phyloP scores from a whole-genome alignment of 2,113 vertebrate genomes.

The Antidorcas marsupialis region DNA sequence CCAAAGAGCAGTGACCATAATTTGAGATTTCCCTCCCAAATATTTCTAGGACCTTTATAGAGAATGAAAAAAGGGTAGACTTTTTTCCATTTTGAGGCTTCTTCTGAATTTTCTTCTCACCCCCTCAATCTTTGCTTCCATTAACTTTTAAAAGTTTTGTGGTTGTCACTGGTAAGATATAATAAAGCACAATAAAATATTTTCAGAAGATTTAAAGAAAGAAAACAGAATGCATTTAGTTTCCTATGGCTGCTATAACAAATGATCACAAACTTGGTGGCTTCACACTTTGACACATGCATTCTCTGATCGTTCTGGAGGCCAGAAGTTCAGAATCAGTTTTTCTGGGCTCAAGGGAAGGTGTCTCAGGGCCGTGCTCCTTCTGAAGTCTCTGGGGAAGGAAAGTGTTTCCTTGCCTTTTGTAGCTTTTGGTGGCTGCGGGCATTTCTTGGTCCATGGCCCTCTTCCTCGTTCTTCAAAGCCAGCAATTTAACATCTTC shows the following conservation, averaged over 20 bases:
- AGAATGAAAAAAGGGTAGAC: not conserved
- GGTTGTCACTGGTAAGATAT: not conserved
- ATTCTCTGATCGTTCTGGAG: not conserved
- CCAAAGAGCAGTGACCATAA: not conserved
- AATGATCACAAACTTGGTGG: not conserved
- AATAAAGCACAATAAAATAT: not conserved
- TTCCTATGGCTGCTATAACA: not conserved
- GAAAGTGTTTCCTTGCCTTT: not conserved
- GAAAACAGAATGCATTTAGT: not conserved
- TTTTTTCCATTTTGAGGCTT: not conserved
- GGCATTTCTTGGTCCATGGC: not conserved
- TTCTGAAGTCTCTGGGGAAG: not conserved
- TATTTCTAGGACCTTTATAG: not conserved
- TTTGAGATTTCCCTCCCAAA: not conserved
- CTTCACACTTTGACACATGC: not conserved
- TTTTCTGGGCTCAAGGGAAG: not conserved
- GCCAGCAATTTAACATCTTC: not conserved
- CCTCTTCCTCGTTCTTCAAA: not conserved
- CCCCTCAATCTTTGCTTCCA: not conserved
- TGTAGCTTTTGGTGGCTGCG: not conserved
- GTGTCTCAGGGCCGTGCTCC: not conserved
- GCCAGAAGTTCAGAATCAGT: not conserved
- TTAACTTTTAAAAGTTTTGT: not conserved
- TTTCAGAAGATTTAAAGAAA: slow-evolving; percentile 44
- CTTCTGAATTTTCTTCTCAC: not conserved